These are phyloP conservation scores for Odontomachus brunneus DNA, from an alignment of 1,140 invertebrate genomes.

Conservation along the genomic window DNA sequence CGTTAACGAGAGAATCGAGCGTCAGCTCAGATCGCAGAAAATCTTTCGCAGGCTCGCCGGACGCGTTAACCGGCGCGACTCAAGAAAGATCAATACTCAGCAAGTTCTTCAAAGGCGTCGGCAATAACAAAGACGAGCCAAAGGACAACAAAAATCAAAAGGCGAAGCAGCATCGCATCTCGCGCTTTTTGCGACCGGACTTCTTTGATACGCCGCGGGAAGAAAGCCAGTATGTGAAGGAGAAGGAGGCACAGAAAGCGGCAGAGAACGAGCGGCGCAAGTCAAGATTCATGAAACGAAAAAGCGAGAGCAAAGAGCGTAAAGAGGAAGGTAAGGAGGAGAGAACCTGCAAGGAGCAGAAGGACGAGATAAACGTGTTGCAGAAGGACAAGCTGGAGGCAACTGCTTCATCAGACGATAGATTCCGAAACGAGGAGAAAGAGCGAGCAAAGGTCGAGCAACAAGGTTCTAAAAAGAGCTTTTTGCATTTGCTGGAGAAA, in stretches of 20 bases:
- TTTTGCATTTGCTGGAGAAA: constrained; percentile 84
- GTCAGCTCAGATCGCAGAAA: constrained; percentile 64
- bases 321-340: constrained; percentile 59
- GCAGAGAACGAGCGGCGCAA: constrained; percentile 84
- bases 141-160: constrained; percentile 80
- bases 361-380: constrained; percentile 80
- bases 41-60: constrained; percentile 68
- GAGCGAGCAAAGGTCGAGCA: constrained; percentile 57
- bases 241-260: constrained; percentile 87
- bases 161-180: constrained; percentile 87
- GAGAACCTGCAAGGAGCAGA: constrained; percentile 77
- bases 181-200: constrained; percentile 91
- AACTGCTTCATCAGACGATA: constrained; percentile 54
- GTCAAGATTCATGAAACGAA: constrained; percentile 79
- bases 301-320: constrained; percentile 60
- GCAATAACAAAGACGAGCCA: constrained; percentile 78
- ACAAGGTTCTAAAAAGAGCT: constrained; percentile 75
- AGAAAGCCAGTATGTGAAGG: constrained; percentile 89
- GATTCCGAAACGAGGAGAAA: constrained; percentile 60
- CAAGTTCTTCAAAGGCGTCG: constrained; percentile 85
- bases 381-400: constrained; percentile 69
- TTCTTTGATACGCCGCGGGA: constrained; percentile 91
- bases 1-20: constrained; percentile 77
- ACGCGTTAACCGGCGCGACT: constrained; percentile 62
- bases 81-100: constrained; percentile 86